Evolutionary conservation across 2,888 invertebrate species (phyloP), one percentile per base, ranked within the genome.

Genomic region (Desoria tigrina): DNA sequence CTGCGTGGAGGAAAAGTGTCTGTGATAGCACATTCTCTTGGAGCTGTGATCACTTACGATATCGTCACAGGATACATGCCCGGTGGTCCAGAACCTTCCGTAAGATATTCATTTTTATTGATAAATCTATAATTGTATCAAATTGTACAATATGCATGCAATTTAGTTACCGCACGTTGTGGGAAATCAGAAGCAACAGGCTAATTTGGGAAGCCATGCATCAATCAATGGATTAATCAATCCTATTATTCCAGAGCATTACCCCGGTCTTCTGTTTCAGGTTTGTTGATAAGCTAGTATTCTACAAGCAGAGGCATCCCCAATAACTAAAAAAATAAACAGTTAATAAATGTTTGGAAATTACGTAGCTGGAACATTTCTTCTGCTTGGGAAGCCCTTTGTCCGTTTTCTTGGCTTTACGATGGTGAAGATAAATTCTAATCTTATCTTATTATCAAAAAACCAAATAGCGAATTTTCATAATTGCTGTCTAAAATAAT

Each of bases 361-460:
- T n/a, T n/a, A n/a, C n/a, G n/a, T 80, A 86, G 85, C 81, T 87
- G 67, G 85, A 86, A 74, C 86, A 86, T 79, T 80, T 87, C 75
- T 87, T 87, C 78, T 86, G 86, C 74, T 79, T 87, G 71, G 87
- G 87, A 53, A 87, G 87, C 26, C 87, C 87, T 1, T 79, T 87
- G 64, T 84, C 86, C 37, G 87, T 87, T 69, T 87, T 87, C 79
- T 80, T 87, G 67, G 86, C 86, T 42, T 78, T 87, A 69, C 81
- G 87, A 39, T 83, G 82, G 67, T 55, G 28, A n/a, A n/a, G n/a
- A n/a, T n/a, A n/a, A n/a, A n/a, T n/a, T n/a, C n/a, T n/a, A n/a
- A n/a, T n/a, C n/a, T n/a, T n/a, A n/a, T n/a, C n/a, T n/a, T n/a
- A n/a, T n/a, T n/a, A n/a, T n/a, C n/a, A n/a, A n/a, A n/a, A n/a